Evolutionary conservation across 2,888 invertebrate species (phyloP), one percentile per base, ranked within the genome.

Genomic region (Chalcis sispes): DNA sequence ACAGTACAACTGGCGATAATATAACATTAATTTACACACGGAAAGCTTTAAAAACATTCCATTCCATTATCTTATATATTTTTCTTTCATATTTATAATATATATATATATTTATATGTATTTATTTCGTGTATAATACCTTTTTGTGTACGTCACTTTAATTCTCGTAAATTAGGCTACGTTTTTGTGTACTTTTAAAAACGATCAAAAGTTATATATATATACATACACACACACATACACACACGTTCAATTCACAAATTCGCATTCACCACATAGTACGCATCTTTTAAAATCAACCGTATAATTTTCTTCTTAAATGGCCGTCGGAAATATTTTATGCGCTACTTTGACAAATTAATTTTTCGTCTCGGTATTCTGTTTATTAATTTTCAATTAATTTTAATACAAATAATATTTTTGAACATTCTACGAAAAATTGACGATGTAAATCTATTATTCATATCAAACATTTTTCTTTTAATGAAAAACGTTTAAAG

Each of bases 21-120:
- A 76, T 79, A 79, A 77, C 77, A 76, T 78, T 77, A 77, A 79
- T 77, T 77, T 78, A 75, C 75, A 79, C 78, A 79, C 75, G 76
- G 74, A 77, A 79, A 79, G 79, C 79, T 70, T 72, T 72, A 77
- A 70, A 77, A 79, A 78, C 76, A 79, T 75, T 78, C 79, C 79
- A 78, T 79, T 78, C 56, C 48, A 62, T 72, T 78, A 71, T 77
- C 72, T 70, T 78, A 74, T 69, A 59, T 32, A 8, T 64, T 77
- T 58, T 62, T 32, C 58, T 56, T 66, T 65, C 66, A 50, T 71
- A 46, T 67, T 54, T 69, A 56, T 70, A 56, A 59, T 67, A 66
- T 70, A 69, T 67, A 54, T 67, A 18, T 72, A 29, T 66, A 52
- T 64, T 58, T 67, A 56, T 70, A 52, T 70, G 48, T 64, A 54